Evolutionary conservation across 2,113 vertebrate genomes (phyloP), one percentile per base, ranked within the genome.

Genomic region (Gymnorhina tibicen): DNA sequence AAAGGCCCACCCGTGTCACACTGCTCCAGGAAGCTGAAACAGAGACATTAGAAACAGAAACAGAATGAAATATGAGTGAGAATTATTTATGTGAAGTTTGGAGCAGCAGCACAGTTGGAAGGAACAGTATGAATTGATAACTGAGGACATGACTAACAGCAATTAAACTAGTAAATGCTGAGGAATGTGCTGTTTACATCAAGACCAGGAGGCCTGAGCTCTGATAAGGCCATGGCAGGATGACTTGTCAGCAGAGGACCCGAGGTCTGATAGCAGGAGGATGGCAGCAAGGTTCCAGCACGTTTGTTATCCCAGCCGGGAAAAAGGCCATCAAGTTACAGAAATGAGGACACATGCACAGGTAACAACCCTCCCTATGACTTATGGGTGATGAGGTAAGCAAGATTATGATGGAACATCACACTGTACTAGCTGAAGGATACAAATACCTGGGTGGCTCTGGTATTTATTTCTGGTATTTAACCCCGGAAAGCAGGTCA

Each of bases 181-280:
- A 95, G 80, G 76, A 95, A 95, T 93, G 84, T 87, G 86, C 91
- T 91, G 68, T 46, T 81, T 86, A 21, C 35, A 84, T 41, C 33
- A 62, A 49, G 19, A 88, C 4, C 30, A n/a, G 50, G 47, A 80
- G 75, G 37, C 27, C 18, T 53, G 75, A 86, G 79, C 83, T 80
- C 44, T 4, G 24, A 89, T 86, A 86, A 92, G 5, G 15, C 35
- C 22, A 3, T 47, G 50, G 42, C 60, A 86, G 37, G 39, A 17
- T 56, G 68, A 59, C 8, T 28, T 59, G 67, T 90, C 92, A 96
- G 88, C 92, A 90, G 58, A 69, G 55, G 69, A 75, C 42, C 44
- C 1, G 2, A 63, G 68, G 32, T 46, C 52, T 9, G 12, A 24
- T 30, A 67, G 17, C 41, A 77, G 27, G 55, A 85, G 49, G 53